Evolutionary conservation across 2,113 vertebrate species (phyloP).

Genomic region (Plectropomus leopardus): DNA sequence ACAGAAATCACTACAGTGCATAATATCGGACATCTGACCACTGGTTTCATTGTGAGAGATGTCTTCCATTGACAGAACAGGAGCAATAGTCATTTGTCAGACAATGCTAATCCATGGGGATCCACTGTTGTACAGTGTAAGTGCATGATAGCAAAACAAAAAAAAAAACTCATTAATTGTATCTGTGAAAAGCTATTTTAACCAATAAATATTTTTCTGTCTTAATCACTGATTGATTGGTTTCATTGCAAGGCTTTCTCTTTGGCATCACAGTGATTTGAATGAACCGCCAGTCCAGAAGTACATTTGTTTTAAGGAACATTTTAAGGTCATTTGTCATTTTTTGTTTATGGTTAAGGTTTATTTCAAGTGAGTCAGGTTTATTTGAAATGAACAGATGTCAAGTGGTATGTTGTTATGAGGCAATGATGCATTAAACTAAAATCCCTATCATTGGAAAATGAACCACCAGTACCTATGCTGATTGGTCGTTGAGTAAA

Average conservation of each 20-base stretch:
- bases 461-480: too few relatives aligned
- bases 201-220: constrained; percentile 97
- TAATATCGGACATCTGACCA: constrained; percentile 57
- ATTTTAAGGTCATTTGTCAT: background rate
- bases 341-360: background rate
- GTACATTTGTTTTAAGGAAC: background rate
- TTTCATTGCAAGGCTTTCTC: constrained; percentile 20
- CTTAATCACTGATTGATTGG: constrained; percentile 53
- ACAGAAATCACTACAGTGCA: constrained; percentile 68
- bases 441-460: too few relatives aligned
- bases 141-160: constrained; percentile 89
- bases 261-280: background rate
- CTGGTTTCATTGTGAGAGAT: constrained; percentile 44
- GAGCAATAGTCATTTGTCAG: constrained; percentile 68
- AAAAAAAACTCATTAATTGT: constrained; percentile 85
- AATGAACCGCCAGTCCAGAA: background rate
- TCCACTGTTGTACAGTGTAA: constrained; percentile 91
- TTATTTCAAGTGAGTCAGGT: too few relatives aligned
- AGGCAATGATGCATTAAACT: too few relatives aligned
- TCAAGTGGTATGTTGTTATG: too few relatives aligned
- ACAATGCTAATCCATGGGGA: constrained; percentile 89
- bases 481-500: too few relatives aligned
- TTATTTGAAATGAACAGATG: too few relatives aligned
- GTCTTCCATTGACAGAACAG: constrained; percentile 77
- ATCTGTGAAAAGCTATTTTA: constrained; percentile 91